phyloP scores from a whole-genome alignment of 2,113 vertebrate genomes.

The Heliornis fulica region DNA sequence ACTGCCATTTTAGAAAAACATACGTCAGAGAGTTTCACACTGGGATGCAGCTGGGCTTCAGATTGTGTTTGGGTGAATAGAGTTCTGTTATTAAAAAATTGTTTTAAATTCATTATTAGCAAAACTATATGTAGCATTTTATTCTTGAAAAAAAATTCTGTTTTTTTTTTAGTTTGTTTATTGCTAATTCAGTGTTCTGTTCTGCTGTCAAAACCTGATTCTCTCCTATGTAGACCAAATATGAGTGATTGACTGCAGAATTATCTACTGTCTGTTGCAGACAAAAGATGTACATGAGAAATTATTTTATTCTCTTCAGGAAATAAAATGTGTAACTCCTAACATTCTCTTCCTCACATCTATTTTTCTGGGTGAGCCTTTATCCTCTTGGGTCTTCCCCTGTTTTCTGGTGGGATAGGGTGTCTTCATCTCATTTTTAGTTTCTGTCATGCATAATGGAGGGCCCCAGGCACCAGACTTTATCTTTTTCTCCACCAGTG shows the following conservation, averaged over 20 bases:
- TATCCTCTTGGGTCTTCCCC: background rate
- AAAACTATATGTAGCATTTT: background rate
- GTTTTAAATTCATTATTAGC: background rate
- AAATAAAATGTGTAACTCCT: background rate
- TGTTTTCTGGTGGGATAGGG: background rate
- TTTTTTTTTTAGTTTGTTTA: background rate
- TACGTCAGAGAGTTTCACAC: background rate
- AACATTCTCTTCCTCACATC: background rate
- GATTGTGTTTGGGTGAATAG: background rate
- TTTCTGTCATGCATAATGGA: background rate
- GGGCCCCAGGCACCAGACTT: background rate
- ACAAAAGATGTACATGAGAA: background rate
- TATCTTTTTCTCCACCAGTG: background rate
- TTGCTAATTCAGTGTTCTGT: background rate
- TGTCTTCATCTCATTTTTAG: background rate
- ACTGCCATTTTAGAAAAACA: conserved; percentile 32
- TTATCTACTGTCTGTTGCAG: background rate
- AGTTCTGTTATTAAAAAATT: background rate
- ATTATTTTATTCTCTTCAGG: background rate
- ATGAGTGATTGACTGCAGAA: background rate
- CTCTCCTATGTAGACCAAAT: background rate
- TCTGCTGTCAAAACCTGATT: background rate
- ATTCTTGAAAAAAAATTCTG: background rate
- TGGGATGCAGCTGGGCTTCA: background rate
- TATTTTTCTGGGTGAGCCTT: background rate